Evolutionary conservation across 2,113 vertebrate species (phyloP).

Genomic region (Gallinago paraguaiae): DNA sequence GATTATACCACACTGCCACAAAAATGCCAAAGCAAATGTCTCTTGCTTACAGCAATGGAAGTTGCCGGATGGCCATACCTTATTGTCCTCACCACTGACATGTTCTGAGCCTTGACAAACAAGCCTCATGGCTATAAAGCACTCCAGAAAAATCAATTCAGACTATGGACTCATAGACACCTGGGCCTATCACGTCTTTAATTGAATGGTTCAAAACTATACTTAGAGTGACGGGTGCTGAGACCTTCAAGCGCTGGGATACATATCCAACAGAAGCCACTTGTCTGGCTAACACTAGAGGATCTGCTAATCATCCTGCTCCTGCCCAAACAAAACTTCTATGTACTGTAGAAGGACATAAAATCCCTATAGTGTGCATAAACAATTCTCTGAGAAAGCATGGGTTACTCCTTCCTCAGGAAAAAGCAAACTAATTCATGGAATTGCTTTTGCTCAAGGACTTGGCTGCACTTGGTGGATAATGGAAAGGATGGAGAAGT

Average conservation of each 20-base stretch:
- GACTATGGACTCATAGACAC: neutral
- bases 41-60: neutral
- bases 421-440: neutral
- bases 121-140: neutral
- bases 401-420: neutral
- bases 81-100: neutral
- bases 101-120: neutral
- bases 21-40: neutral
- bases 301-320: neutral
- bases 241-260: neutral
- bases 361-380: rapidly evolving
- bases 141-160: neutral
- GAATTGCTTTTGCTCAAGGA: neutral
- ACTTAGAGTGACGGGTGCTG: neutral
- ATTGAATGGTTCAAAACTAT: neutral
- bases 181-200: neutral
- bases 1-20: neutral
- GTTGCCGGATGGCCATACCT: rapidly evolving
- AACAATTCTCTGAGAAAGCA: neutral
- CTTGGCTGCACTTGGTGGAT: neutral
- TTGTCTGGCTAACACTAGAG: neutral
- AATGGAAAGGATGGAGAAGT: neutral
- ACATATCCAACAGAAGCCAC: neutral
- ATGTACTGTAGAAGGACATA: rapidly evolving
- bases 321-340: neutral